Percentiles rank a stretch among this genome's conserved stretches.
Conservation (phyloP, 2,113 vertebrate genomes). For the Ellobius talpinus region DNA sequence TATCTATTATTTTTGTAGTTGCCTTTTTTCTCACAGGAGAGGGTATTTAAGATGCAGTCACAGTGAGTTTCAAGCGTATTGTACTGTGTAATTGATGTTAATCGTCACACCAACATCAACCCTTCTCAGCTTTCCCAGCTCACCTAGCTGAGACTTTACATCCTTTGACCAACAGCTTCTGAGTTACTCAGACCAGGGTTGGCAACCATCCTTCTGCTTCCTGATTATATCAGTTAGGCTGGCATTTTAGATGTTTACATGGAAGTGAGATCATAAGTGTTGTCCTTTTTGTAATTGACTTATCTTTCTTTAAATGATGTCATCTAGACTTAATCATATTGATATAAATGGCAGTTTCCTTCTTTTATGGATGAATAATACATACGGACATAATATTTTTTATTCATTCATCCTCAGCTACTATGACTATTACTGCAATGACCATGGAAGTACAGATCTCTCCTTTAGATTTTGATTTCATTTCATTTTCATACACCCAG, state of each 20-base stretch:
- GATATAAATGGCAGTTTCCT: neutral
- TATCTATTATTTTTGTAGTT: neutral
- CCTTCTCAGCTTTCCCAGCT: neutral
- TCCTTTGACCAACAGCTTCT: neutral
- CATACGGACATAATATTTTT: neutral
- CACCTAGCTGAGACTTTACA: neutral
- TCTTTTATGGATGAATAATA: neutral
- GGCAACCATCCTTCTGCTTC: neutral
- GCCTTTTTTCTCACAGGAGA: neutral
- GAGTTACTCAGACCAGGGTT: neutral
- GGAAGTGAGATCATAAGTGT: neutral
- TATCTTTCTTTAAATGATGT: neutral
- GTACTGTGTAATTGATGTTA: neutral
- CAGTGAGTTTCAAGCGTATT: neutral
- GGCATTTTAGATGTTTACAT: neutral
- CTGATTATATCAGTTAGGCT: neutral
- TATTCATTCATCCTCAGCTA: neutral
- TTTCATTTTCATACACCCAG: neutral
- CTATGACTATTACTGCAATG: neutral
- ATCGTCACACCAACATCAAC: neutral
- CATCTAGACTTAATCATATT: neutral
- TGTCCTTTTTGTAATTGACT: neutral
- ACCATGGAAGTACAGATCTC: neutral
- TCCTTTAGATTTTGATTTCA: neutral
- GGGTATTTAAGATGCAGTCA: neutral